Base-by-base conservation (phyloP, 2,888 invertebrate genomes). In the Cheilosia variabilis region DNA sequence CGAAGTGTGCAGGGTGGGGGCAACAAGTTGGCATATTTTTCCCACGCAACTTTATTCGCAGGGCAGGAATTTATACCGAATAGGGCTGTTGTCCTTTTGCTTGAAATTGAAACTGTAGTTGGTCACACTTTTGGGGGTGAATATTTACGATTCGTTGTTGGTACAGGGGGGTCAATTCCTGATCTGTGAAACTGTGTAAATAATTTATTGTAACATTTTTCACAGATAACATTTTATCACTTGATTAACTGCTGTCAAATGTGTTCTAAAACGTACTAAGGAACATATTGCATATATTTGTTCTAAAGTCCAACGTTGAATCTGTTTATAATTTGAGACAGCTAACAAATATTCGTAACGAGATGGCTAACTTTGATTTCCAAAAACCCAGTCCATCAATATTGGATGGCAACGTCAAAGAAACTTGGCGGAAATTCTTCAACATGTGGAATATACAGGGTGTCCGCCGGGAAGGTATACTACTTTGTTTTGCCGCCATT, bases 1-100 rank as follows among this genome's bases (percentile, higher is more conserved):
- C 41, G 34, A 22, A 19, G 4, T 10, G 13, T n/a, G 15, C 4
- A 0, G 19, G 17, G 27, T 6, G 6, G 3, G 19, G 37, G 9
- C 19, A n/a, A 24, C 22, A 19, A 17, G 17, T 37, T 58, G 9
- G 50, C 22, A 45, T n/a, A 43, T 52, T 60, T 47, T 72, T 72
- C 62, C 34, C 52, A 58, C 58, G 69, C 31, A 31, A 22, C 22
- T 45, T 45, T 45, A 17, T 45, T 45, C 45, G 45, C 45, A 45
- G 1, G 6, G 17, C 17, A 7, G 7, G 45, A 17, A 45, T 15
- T n/a, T 7, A 7, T 45, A n/a, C 2, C n/a, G 1, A n/a, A 6
- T 4, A 27, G 27, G 34, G 2, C 10, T 10, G 34, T 10, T 34
- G 34, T 34, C 10, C 10, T 37, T 37, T 37, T 13, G 3, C 3